Evolutionary conservation across 1,140 invertebrate species (phyloP).

Genomic region (Camponotus floridanus): DNA sequence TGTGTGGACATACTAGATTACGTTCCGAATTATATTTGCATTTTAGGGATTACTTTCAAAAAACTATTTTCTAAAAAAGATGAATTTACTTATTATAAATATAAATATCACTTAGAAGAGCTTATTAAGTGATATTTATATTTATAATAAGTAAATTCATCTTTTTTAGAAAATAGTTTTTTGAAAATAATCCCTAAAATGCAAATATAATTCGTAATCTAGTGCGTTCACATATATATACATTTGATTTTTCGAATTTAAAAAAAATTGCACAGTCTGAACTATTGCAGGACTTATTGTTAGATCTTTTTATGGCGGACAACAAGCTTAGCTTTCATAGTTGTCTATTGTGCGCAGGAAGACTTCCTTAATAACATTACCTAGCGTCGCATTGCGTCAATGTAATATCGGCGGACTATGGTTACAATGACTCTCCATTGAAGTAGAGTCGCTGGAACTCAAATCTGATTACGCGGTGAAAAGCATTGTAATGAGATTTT

Average conservation of each 20-base stretch:
- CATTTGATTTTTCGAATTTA: background rate
- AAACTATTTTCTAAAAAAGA: too few relatives aligned
- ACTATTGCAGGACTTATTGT: constrained; percentile 3
- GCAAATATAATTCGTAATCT: background rate
- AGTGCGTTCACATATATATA: background rate
- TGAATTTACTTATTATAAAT: constrained; percentile 9
- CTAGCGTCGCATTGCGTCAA: constrained; percentile 54
- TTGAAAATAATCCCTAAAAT: background rate
- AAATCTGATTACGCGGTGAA: constrained; percentile 24
- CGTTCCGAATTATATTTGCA: constrained; percentile 1
- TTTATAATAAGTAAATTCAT: constrained; percentile 10
- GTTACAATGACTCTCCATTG: constrained; percentile 12
- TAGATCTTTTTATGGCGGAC: background rate
- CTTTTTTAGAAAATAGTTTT: too few relatives aligned
- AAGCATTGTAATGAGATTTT: background rate
- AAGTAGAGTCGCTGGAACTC: background rate
- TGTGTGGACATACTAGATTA: background rate
- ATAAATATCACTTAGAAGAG: too few relatives aligned
- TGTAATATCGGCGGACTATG: constrained; percentile 43
- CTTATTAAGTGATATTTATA: too few relatives aligned
- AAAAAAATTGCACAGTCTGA: constrained; percentile 2
- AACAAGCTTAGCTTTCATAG: constrained; percentile 42
- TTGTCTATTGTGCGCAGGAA: constrained; percentile 20
- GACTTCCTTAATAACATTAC: constrained; percentile 48
- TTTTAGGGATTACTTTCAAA: background rate